phyloP scores from a whole-genome alignment of 2,888 invertebrate species.

The Tupiocoris notatus region DNA sequence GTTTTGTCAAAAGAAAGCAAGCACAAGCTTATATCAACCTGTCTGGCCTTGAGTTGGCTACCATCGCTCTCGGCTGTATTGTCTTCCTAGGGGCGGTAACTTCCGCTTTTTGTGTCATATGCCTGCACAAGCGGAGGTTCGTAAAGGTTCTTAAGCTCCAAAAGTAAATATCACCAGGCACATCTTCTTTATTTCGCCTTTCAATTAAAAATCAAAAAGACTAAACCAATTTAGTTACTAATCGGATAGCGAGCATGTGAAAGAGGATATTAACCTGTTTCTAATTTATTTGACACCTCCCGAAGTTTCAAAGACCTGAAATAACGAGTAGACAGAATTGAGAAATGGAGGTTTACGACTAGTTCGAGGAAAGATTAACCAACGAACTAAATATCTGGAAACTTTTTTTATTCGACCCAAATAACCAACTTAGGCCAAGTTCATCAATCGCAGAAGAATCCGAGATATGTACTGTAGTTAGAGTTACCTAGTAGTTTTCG shows the following conservation, averaged over 20 bases:
- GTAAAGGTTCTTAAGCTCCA: constrained; percentile 39
- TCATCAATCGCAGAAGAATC: too few species aligned
- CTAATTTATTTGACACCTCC: not conserved
- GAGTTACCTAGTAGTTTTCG: too few species aligned
- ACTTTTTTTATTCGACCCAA: too few species aligned
- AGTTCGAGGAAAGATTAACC: too few species aligned
- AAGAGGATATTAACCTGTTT: not conserved
- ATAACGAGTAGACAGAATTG: too few species aligned
- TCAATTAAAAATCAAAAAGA: not conserved
- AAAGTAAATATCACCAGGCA: constrained; percentile 38
- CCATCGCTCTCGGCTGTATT: constrained; percentile 75
- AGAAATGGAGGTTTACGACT: too few species aligned
- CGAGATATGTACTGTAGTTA: too few species aligned
- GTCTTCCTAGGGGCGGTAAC: constrained; percentile 78
- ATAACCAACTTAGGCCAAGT: too few species aligned
- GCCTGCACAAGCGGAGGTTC: constrained; percentile 49
- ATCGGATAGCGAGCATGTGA: not conserved
- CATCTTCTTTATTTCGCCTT: constrained; percentile 30
- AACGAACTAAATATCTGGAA: too few species aligned
- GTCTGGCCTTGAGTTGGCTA: constrained; percentile 75
- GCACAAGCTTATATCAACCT: constrained; percentile 51
- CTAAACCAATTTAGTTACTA: not conserved
- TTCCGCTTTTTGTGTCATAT: constrained; percentile 72
- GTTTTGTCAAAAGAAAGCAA: constrained; percentile 26
- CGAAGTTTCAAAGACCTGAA: not conserved